Evolutionary conservation across 1,140 invertebrate genomes (phyloP).

Genomic region (Drosophila sechellia): DNA sequence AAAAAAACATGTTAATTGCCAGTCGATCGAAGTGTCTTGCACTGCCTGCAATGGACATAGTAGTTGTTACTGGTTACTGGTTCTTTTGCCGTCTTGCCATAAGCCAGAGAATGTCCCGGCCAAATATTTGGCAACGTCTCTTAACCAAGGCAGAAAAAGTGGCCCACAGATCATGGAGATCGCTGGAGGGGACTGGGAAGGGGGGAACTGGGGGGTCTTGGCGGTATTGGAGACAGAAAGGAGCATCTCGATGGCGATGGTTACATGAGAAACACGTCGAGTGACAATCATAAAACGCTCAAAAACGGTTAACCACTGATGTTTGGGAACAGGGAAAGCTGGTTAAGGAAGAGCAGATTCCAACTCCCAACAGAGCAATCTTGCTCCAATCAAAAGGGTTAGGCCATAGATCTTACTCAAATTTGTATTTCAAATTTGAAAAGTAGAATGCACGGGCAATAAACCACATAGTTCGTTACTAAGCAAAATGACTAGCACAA

Average conservation of each 20-base stretch:
- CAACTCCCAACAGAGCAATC: background rate
- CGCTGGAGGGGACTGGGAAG: background rate
- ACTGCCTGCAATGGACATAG: slow-evolving; percentile 22
- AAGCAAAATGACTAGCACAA: background rate
- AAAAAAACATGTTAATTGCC: slow-evolving; percentile 74
- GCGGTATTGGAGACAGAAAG: background rate
- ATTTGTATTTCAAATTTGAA: background rate
- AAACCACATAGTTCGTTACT: background rate
- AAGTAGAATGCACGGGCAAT: background rate
- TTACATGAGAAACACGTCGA: slow-evolving; percentile 46
- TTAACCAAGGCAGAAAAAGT: slow-evolving; percentile 54
- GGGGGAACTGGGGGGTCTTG: background rate
- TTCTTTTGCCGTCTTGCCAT: slow-evolving; percentile 66
- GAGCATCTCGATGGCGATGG: slow-evolving; percentile 21
- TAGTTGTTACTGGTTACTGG: slow-evolving; percentile 60
- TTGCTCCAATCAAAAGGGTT: background rate
- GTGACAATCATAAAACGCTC: slow-evolving; percentile 27
- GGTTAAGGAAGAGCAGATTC: background rate
- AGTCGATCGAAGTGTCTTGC: slow-evolving; percentile 38
- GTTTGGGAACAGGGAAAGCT: slow-evolving; percentile 35
- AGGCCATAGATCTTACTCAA: background rate
- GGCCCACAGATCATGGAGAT: slow-evolving; percentile 19
- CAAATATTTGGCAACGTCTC: slow-evolving; percentile 74
- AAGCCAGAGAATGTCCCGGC: slow-evolving; percentile 39
- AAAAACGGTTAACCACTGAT: slow-evolving; percentile 7